Conservation (phyloP, 64 coral and sea anemone genomes). For the Montipora foliosa region DNA sequence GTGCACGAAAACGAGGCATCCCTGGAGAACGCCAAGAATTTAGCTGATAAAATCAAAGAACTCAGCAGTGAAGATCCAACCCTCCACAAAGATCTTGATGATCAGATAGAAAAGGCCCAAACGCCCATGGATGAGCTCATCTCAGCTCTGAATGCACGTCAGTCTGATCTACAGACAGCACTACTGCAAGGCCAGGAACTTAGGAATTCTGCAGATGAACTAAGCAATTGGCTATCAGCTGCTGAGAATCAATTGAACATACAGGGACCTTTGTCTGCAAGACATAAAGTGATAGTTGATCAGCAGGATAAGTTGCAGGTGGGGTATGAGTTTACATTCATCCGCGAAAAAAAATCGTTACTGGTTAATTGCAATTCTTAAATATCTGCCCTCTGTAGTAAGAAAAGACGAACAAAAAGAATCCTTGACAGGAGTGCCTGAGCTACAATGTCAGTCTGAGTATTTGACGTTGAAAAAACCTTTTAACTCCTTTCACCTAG, state of each 20-base stretch:
- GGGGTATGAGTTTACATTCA: not conserved
- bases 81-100: conserved; percentile 75
- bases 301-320: conserved; percentile 90
- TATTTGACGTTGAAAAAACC: too few relatives aligned
- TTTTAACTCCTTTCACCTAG: too few relatives aligned
- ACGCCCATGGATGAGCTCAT: conserved; percentile 71
- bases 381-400: too few relatives aligned
- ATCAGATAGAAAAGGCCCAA: conserved; percentile 67
- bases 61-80: conserved; percentile 79
- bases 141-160: conserved; percentile 56
- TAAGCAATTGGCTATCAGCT: conserved; percentile 75
- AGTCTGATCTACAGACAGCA: conserved; percentile 70
- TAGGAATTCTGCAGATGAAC: conserved; percentile 77
- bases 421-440: too few relatives aligned
- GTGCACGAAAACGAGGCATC: conserved; percentile 66
- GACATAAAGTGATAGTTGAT: conserved; percentile 75
- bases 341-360: too few relatives aligned
- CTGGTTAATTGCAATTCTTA: too few relatives aligned
- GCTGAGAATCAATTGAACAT: conserved; percentile 75
- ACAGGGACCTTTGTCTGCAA: conserved; percentile 78
- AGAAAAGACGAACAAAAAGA: too few relatives aligned
- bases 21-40: conserved; percentile 75
- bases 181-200: conserved; percentile 80
- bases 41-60: conserved; percentile 91
- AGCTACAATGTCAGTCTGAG: too few relatives aligned